A percentile compares a stretch with the other conserved stretches of the same genome.
phyloP scores from a whole-genome alignment of 2,797 vertebrate species.

The Gephyroberyx darwinii region DNA sequence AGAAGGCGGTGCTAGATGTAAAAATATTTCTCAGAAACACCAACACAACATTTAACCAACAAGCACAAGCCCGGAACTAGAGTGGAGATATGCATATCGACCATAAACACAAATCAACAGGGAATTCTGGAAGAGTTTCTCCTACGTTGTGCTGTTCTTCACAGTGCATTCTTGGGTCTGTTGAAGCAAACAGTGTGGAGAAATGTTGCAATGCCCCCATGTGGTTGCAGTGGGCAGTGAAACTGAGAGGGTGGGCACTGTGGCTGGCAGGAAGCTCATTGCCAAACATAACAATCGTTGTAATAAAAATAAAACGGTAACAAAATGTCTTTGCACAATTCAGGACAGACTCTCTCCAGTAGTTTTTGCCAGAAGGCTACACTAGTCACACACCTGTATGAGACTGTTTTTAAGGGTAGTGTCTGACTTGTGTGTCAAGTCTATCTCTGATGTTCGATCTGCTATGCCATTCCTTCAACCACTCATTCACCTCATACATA shows the following conservation, averaged over 20 bases:
- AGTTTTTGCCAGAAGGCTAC: slow-evolving; percentile 62
- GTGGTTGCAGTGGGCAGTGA: slow-evolving; percentile 77
- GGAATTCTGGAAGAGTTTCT: slow-evolving; percentile 52
- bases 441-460: slow-evolving; percentile 51
- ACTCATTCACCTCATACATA: slow-evolving; percentile 46
- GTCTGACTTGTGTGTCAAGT: slow-evolving; percentile 59
- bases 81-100: slow-evolving; percentile 59
- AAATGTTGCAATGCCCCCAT: slow-evolving; percentile 65
- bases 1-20: slow-evolving; percentile 50
- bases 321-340: slow-evolving; percentile 68
- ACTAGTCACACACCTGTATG: slow-evolving; percentile 55
- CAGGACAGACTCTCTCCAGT: slow-evolving; percentile 60
- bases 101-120: slow-evolving; percentile 48
- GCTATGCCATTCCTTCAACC: slow-evolving; percentile 32
- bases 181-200: slow-evolving; percentile 58
- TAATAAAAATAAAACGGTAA: slow-evolving; percentile 74
- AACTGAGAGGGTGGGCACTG: slow-evolving; percentile 76
- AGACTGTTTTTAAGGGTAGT: slow-evolving; percentile 50
- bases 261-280: slow-evolving; percentile 82
- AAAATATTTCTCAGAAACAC: slow-evolving; percentile 50
- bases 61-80: slow-evolving; percentile 50
- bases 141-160: slow-evolving; percentile 74
- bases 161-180: slow-evolving; percentile 71
- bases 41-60: slow-evolving; percentile 50
- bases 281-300: slow-evolving; percentile 64